phyloP scores from a whole-genome alignment of 2,888 invertebrate genomes.

The Troglohyphantes excavatus region DNA sequence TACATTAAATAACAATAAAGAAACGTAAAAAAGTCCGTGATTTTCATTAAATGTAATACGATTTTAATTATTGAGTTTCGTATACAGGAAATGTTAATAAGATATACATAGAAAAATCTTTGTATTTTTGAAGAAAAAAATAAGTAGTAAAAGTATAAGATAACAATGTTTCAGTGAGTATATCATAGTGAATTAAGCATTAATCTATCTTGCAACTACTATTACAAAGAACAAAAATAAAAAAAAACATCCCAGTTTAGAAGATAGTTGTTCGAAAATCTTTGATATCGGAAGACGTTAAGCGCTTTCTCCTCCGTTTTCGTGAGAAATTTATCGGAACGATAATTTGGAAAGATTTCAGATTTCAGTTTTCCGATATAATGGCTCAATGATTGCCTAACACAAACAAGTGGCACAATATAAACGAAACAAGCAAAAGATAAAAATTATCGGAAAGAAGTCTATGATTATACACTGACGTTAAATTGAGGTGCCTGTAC shows the following conservation, averaged over 20 bases:
- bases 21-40: too few species aligned
- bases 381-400: slow-evolving; percentile 17
- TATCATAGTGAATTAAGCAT: not conserved
- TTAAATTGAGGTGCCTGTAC: too few species aligned
- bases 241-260: not conserved
- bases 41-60: too few species aligned
- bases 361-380: slow-evolving; percentile 25
- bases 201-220: not conserved
- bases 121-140: not conserved
- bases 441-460: not conserved
- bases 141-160: too few species aligned
- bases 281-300: not conserved
- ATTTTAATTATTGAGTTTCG: too few species aligned
- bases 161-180: too few species aligned
- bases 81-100: too few species aligned
- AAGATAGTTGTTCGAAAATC: not conserved
- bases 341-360: not conserved
- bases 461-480: too few species aligned
- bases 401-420: not conserved
- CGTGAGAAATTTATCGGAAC: slow-evolving; percentile 19
- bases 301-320: slow-evolving; percentile 1
- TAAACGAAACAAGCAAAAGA: not conserved
- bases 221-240: not conserved
- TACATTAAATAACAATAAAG: too few species aligned
- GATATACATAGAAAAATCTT: not conserved